phyloP scores from a whole-genome alignment of 1,140 invertebrate species.

The Eubasilissa regina region DNA sequence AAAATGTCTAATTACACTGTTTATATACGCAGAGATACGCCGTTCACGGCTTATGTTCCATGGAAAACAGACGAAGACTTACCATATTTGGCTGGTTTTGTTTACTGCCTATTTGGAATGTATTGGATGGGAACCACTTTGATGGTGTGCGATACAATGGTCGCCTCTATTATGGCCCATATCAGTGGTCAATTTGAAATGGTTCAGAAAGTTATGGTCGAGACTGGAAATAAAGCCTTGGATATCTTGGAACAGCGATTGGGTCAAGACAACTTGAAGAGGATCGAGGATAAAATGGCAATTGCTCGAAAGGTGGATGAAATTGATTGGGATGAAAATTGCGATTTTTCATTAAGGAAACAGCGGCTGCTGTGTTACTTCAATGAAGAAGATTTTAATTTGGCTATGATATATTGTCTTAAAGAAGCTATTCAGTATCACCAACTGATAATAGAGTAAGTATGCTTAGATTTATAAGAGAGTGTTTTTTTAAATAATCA shows the following conservation, averaged over 20 bases:
- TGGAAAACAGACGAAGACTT: conserved; percentile 49
- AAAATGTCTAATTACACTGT: conserved; percentile 37
- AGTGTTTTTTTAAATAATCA: background rate
- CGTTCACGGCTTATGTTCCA: conserved; percentile 54
- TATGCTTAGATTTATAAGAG: background rate
- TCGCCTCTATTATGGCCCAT: conserved; percentile 55
- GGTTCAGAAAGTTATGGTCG: conserved; percentile 52
- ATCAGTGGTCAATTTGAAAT: conserved; percentile 56
- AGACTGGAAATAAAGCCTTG: conserved; percentile 43
- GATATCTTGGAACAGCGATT: conserved; percentile 37
- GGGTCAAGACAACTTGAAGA: background rate
- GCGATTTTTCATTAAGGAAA: conserved; percentile 34
- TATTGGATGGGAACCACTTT: conserved; percentile 52
- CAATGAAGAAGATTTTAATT: conserved; percentile 52
- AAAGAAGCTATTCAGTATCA: conserved; percentile 56
- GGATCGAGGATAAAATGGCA: background rate
- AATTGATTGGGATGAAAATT: conserved; percentile 2
- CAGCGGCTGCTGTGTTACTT: conserved; percentile 47
- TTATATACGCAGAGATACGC: conserved; percentile 48
- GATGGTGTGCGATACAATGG: conserved; percentile 56
- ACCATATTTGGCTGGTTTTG: conserved; percentile 41
- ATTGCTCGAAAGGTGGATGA: background rate
- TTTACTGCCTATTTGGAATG: conserved; percentile 52
- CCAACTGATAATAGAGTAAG: conserved; percentile 52
- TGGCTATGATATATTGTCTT: conserved; percentile 46